Evolutionary conservation across 2,113 vertebrate species (phyloP).

Genomic region (Chlamydotis undulata): DNA sequence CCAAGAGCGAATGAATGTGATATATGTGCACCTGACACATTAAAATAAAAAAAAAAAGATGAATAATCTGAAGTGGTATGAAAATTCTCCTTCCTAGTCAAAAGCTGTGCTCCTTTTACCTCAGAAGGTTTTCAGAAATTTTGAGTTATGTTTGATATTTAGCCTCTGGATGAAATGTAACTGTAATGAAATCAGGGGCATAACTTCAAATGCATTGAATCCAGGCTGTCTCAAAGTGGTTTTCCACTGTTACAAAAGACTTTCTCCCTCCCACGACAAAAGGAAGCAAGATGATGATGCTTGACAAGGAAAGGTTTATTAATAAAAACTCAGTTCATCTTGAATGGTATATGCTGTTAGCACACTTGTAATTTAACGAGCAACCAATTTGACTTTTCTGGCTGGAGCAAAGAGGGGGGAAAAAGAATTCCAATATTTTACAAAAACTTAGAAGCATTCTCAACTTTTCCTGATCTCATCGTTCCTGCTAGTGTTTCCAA

Average conservation of each 20-base stretch:
- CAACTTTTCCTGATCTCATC: background rate
- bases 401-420: too few relatives aligned
- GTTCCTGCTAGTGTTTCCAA: background rate
- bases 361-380: background rate
- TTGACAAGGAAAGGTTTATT: background rate
- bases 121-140: background rate
- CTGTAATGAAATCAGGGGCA: background rate
- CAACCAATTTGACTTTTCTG: background rate
- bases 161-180: background rate
- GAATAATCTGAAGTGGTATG: background rate
- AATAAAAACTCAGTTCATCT: background rate
- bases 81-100: background rate
- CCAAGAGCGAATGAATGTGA: background rate
- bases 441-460: background rate
- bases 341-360: background rate
- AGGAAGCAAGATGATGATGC: background rate
- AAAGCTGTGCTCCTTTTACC: background rate
- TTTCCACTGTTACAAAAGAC: background rate
- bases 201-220: background rate
- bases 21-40: background rate
- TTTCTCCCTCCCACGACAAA: background rate
- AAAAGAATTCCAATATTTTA: background rate
- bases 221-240: background rate
- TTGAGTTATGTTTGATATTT: constrained; percentile 8
- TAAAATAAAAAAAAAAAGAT: background rate